These are phyloP conservation scores for Rhynchonycteris naso DNA, from an alignment of 2,797 vertebrate species.

Conservation along the genomic window DNA sequence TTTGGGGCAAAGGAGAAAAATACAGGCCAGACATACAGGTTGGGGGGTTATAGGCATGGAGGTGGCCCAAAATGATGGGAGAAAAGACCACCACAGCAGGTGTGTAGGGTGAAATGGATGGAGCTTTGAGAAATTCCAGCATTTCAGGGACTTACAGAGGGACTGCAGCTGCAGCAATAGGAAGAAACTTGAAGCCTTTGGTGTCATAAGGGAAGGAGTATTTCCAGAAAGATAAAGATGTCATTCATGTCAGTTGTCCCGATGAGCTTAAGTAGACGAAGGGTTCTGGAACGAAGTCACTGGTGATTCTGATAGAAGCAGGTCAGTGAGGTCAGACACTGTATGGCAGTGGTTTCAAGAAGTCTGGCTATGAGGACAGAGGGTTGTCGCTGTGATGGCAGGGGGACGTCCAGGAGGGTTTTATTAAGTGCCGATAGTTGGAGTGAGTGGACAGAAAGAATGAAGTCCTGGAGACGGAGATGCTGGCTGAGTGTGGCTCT, in stretches of 20 bases:
- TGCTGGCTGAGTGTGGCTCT: neutral
- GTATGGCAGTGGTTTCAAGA: neutral
- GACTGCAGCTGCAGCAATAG: accelerated
- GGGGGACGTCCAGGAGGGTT: neutral
- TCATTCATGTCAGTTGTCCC: neutral
- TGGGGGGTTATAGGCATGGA: neutral
- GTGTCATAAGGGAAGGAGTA: neutral
- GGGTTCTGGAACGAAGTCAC: neutral
- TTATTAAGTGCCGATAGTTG: neutral
- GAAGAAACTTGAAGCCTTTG: neutral
- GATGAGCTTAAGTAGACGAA: neutral
- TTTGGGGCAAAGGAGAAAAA: neutral
- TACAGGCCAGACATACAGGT: neutral
- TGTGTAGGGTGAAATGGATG: neutral
- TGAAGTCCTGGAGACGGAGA: too few species aligned
- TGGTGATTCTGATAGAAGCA: neutral
- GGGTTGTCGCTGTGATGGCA: neutral
- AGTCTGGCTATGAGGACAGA: neutral
- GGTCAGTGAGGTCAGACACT: neutral
- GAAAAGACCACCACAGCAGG: neutral
- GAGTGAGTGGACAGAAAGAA: neutral
- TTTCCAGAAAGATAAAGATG: neutral
- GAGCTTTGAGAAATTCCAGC: neutral
- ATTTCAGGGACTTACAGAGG: neutral
- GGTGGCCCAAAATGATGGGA: neutral